Conservation (phyloP, 1,140 invertebrate species). For the Vollenhovia emeryi region DNA sequence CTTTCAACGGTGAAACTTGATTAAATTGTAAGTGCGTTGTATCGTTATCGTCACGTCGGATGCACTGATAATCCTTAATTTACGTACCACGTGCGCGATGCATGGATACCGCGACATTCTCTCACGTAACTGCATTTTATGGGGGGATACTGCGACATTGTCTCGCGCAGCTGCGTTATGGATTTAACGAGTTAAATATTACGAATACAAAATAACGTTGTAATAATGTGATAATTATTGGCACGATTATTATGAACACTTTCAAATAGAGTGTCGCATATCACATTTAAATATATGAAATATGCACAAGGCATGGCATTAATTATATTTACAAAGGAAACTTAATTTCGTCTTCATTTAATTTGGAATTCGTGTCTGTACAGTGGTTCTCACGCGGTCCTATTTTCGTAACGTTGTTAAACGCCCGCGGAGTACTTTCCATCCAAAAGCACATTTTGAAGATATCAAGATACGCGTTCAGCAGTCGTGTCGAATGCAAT, state of each 20-base stretch:
- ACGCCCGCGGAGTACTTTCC: background rate
- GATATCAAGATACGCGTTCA: background rate
- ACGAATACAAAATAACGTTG: background rate
- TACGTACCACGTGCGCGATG: background rate
- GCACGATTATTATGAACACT: background rate
- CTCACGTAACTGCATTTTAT: background rate
- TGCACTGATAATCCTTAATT: slow-evolving; percentile 16
- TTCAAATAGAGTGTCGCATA: background rate
- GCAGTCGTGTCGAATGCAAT: background rate
- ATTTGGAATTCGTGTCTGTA: background rate
- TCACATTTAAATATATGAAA: background rate
- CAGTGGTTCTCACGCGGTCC: background rate
- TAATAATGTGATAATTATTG: background rate
- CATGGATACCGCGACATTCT: background rate
- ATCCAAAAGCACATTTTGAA: background rate
- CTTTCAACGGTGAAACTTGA: slow-evolving; percentile 20
- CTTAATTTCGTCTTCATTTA: background rate
- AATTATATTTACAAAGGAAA: background rate
- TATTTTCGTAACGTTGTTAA: background rate
- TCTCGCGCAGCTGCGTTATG: background rate
- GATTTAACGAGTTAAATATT: background rate
- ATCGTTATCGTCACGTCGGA: slow-evolving; percentile 15
- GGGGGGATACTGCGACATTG: background rate
- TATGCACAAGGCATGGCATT: background rate
- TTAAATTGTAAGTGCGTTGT: slow-evolving; percentile 15